A percentile compares a stretch with the other conserved stretches of the same genome.
phyloP scores from a whole-genome alignment of 2,113 vertebrate genomes.

The Siniperca knerii region DNA sequence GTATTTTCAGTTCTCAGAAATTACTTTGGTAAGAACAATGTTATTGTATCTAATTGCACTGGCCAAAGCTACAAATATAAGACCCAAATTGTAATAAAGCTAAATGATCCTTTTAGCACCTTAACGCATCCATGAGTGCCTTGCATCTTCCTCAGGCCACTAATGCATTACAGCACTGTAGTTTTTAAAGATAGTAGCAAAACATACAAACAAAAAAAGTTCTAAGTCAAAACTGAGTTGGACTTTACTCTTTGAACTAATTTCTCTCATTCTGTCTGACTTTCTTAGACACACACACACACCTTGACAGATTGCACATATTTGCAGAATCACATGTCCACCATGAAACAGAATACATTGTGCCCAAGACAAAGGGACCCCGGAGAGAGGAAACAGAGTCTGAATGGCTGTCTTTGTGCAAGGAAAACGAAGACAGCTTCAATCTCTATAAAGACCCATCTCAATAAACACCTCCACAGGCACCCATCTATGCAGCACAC shows the following conservation, averaged over 20 bases:
- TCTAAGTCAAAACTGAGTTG: slow-evolving; percentile 27
- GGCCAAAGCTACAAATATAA: neutral
- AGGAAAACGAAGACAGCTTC: slow-evolving; percentile 51
- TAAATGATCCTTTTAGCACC: neutral
- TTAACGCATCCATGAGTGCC: neutral
- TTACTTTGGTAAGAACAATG: neutral
- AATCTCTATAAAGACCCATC: slow-evolving; percentile 61
- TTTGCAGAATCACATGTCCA: slow-evolving; percentile 57
- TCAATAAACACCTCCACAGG: slow-evolving; percentile 62
- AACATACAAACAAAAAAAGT: slow-evolving; percentile 22
- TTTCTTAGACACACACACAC: slow-evolving; percentile 15
- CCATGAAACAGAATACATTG: slow-evolving; percentile 60
- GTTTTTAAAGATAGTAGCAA: neutral
- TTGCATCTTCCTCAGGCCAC: neutral
- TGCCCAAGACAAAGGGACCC: slow-evolving; percentile 65
- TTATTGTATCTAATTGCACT: neutral
- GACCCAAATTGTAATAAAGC: neutral
- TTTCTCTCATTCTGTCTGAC: slow-evolving; percentile 20
- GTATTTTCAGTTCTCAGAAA: neutral
- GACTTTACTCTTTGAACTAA: slow-evolving; percentile 37
- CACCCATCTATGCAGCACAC: slow-evolving; percentile 36
- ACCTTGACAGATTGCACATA: slow-evolving; percentile 45
- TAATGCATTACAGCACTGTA: neutral
- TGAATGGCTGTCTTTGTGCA: slow-evolving; percentile 49
- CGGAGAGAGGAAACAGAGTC: slow-evolving; percentile 41